Evolutionary conservation across 2,888 invertebrate genomes (phyloP), one percentile per base, ranked within the genome.

Genomic region (Epinotia brunnichana): DNA sequence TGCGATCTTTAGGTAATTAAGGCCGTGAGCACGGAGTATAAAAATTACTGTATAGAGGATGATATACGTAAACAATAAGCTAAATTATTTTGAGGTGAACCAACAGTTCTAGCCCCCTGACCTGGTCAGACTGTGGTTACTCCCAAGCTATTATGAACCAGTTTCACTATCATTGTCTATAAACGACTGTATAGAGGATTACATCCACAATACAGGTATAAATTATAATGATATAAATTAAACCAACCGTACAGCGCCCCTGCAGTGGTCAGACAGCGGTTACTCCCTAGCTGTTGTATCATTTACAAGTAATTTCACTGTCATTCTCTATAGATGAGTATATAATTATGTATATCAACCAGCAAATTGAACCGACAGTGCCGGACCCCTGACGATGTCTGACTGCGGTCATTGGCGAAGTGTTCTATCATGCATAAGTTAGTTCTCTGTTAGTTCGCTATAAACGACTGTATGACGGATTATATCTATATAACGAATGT

Each of bases 271-370:
- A 81, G 83, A 82, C 83, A 83, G 85, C 81, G 85, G 85, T 81
- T 79, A 79, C 80, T 79, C 72, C 79, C 68, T 35, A 79, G 86
- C 87, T 88, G 84, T 86, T 90, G 86, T 87, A 89, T 87, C 85
- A 87, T 89, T 89, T 85, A 87, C 86, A 86, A 88, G 87, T 87
- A 86, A 83, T 86, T 88, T 87, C 83, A 69, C 76, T 61, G 60
- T 70, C 74, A 73, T 69, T 76, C 70, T 62, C 70, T 73, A 62
- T 24, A 61, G 41, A 21, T 61, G 41, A 54, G 41, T 61, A n/a
- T 69, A 54, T 39, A 9, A 17, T 39, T 17, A 1, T 11, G n/a
- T 3, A 3, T 39, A 19, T 60, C 35, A 13, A 15, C 11, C 3
- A 11, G 5, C 21, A 24, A 56, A 21, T 21, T 24, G 56, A 5